Base-by-base conservation (phyloP, 2,797 vertebrate genomes). In the Threskiornis aethiopicus region DNA sequence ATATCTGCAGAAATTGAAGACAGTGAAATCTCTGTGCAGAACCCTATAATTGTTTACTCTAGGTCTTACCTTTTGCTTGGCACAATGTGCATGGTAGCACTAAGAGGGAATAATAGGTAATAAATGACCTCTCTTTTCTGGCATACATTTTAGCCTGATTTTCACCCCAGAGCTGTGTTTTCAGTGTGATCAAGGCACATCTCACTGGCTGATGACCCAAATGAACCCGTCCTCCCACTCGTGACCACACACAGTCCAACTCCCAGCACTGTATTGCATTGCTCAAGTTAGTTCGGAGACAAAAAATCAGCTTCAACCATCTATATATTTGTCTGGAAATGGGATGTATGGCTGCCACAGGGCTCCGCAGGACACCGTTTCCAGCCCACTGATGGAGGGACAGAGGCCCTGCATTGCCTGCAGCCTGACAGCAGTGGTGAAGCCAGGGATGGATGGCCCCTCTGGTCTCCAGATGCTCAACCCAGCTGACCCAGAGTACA, bases 41-140 rank as follows among this genome's bases (percentile, higher is more conserved):
- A 21, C 89, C 67, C 61, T 13, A 13, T 70, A 93, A 84, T 78
- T 95, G 58, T 96, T 96, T 91, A 93, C 47, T 89, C 35, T 31
- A 51, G 17, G n/a, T 92, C 94, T 97, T 95, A 96, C 66, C 81
- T 71, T 95, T 84, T 94, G 61, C 83, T 94, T 96, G 90, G 67
- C 89, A 95, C 77, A 71, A 70, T 46, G 21, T 73, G 39, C 33
- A 20, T 16, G 80, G 67, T 67, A 88, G 65, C 41, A 57, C 67
- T 83, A 91, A 90, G 13, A 94, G 75, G 89, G 76, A 75, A 87
- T 77, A 80, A 46, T 88, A 92, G 92, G 22, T 94, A 87, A 84
- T 93, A 89, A 92, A 89, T 76, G 49, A 92, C 46, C 8, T 57
- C 26, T 89, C 67, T 96, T 78, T 21, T 31, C 21, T 47, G 52